Conservation (phyloP, 92 coral and sea anemone genomes). For the Anthopleura xanthogrammica region DNA sequence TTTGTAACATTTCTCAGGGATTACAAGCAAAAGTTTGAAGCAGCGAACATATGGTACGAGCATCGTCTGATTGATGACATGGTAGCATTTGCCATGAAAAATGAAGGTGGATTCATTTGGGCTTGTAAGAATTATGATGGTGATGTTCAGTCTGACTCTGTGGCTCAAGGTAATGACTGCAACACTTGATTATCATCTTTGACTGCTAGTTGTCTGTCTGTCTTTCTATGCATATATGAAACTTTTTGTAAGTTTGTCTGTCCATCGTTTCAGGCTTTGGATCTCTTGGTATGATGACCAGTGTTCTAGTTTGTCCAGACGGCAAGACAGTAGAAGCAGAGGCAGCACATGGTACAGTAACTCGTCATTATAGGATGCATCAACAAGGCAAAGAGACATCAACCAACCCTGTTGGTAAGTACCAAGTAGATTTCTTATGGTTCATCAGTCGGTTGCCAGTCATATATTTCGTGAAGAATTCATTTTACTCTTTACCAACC, state of each 20-base stretch:
- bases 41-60: constrained; percentile 88
- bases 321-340: constrained; percentile 97
- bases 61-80: constrained; percentile 98
- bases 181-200: too few relatives aligned
- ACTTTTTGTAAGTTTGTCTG: not conserved
- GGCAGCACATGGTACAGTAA: constrained; percentile 99
- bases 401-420: constrained; percentile 97
- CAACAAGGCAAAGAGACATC: constrained; percentile 97
- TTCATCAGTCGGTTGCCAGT: too few relatives aligned
- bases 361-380: constrained; percentile 93
- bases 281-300: constrained; percentile 98
- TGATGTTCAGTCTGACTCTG: constrained; percentile 98
- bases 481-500: too few relatives aligned
- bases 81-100: constrained; percentile 96
- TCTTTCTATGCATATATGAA: not conserved
- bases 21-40: constrained; percentile 79
- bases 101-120: constrained; percentile 99
- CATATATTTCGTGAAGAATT: too few relatives aligned
- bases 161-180: constrained; percentile 85
- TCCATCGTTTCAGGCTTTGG: constrained; percentile 69
- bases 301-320: constrained; percentile 99
- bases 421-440: not conserved
- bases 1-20: constrained; percentile 39
- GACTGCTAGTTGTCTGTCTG: not conserved
- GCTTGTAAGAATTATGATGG: constrained; percentile 99